phyloP scores from a whole-genome alignment of 1,140 invertebrate species.

The Wiebesia pumilae region DNA sequence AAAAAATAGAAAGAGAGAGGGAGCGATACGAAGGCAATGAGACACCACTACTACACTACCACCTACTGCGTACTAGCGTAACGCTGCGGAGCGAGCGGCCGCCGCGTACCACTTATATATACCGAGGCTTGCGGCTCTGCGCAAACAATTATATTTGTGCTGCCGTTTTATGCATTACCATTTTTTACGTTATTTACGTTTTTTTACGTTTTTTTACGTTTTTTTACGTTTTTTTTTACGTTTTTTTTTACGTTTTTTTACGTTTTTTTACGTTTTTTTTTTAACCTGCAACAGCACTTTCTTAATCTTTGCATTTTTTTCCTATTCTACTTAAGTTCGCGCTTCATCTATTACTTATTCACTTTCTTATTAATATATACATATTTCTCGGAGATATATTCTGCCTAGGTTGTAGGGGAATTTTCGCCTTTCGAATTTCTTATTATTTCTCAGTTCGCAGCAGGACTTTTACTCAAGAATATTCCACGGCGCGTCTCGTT shows the following conservation, averaged over 20 bases:
- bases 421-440: background rate
- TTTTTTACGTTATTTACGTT: background rate
- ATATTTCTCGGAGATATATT: too few relatives aligned
- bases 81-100: too few relatives aligned
- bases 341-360: too few relatives aligned
- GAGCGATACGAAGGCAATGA: constrained; percentile 36
- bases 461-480: too few relatives aligned
- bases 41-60: constrained; percentile 29
- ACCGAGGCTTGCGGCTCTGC: background rate
- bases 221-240: background rate
- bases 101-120: too few relatives aligned
- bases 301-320: too few relatives aligned
- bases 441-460: background rate
- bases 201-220: background rate
- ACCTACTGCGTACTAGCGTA: background rate
- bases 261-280: background rate
- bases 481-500: too few relatives aligned
- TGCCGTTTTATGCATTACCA: background rate
- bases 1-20: constrained; percentile 46
- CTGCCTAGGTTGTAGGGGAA: background rate
- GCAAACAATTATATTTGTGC: constrained; percentile 33
- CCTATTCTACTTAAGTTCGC: too few relatives aligned
- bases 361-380: too few relatives aligned
- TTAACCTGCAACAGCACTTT: too few relatives aligned
- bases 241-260: too few relatives aligned